Evolutionary conservation across 2,113 vertebrate genomes (phyloP).

Genomic region (Murina feae): DNA sequence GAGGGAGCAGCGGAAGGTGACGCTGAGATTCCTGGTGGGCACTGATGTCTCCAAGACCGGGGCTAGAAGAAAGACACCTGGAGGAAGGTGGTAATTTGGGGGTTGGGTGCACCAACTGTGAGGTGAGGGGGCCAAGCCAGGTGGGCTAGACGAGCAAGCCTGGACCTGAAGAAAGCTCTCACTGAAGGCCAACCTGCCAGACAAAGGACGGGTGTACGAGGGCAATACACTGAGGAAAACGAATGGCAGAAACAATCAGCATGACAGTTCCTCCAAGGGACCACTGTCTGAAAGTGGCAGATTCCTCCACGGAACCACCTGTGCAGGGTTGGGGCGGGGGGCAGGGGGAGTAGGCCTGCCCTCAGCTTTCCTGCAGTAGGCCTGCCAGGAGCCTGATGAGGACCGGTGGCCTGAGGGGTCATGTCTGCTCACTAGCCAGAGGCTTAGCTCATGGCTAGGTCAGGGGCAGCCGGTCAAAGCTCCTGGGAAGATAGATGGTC

Average conservation of each 20-base stretch:
- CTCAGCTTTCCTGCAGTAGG: background rate
- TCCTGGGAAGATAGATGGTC: constrained; percentile 3
- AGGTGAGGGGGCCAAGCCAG: background rate
- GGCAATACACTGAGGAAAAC: background rate
- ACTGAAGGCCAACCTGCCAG: background rate
- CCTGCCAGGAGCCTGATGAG: background rate
- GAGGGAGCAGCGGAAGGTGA: background rate
- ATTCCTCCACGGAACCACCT: background rate
- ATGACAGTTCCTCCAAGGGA: background rate
- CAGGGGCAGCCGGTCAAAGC: background rate
- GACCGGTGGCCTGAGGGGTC: background rate
- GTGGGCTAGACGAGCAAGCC: background rate
- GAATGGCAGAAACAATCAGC: background rate
- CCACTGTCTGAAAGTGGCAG: background rate
- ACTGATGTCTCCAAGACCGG: background rate
- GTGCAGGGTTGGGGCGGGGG: background rate
- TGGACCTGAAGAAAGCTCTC: background rate
- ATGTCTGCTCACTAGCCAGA: background rate
- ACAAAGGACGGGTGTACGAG: background rate
- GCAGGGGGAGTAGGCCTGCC: background rate
- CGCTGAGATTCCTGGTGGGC: background rate
- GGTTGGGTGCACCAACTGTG: background rate
- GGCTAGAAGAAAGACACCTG: rapidly evolving
- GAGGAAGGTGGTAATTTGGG: background rate
- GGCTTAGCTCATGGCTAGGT: background rate